Evolutionary conservation across 2,888 invertebrate genomes (phyloP), one percentile per base, ranked within the genome.

Genomic region (Coenonympha arcania): DNA sequence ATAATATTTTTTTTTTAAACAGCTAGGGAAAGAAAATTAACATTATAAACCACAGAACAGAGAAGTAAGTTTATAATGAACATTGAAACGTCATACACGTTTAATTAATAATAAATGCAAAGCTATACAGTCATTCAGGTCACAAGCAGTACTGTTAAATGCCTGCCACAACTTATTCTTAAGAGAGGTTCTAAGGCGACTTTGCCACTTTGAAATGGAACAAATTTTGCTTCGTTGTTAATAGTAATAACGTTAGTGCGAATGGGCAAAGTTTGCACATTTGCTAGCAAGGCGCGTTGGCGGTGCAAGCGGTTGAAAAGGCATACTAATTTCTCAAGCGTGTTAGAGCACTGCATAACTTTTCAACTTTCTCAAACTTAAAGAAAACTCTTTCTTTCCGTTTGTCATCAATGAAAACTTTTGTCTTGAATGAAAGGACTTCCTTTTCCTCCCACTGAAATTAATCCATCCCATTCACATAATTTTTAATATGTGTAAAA

Each of bases 241-340:
- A 79, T 79, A 73, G 76, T 75, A 75, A 76, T 80, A 81, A 81
- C 78, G 79, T 76, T 71, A 71, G 73, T 76, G 78, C 73, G 76
- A 83, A 83, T 84, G 82, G 76, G 76, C 68, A 81, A 84, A 84
- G 76, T 84, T 84, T 69, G 71, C 72, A 78, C 80, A 71, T 82
- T 83, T 78, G 68, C 68, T 59, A 62, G 60, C 56, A 61, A 55
- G 63, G 59, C 62, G 65, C 59, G 59, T 54, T 50, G 50, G 48
- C 51, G 34, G 43, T 45, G 47, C 42, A 45, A 50, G 43, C 47
- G 24, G 22, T 41, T 18, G 41, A 45, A 45, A 59, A 71, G 72
- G 68, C 69, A 63, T 65, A 64, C 66, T 55, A 59, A 69, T 71
- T 69, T 68, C 64, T 58, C 59, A 61, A 71, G 66, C 68, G 71